Evolutionary conservation across 2,113 vertebrate genomes (phyloP).

Genomic region (Pipra filicauda): DNA sequence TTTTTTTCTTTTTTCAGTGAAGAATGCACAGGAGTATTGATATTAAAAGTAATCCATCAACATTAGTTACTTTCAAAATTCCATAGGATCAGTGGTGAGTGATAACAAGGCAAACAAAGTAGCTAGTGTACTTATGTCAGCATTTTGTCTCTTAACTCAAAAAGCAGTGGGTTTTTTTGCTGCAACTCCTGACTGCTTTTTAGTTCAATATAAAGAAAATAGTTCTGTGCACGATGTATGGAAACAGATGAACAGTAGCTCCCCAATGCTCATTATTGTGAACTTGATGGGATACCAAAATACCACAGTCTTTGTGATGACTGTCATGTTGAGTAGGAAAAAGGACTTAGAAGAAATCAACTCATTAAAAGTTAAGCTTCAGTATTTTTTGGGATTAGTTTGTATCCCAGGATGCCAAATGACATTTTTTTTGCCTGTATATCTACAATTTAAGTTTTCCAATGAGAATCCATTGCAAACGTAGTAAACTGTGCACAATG

Average conservation of each 20-base stretch:
- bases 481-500: neutral
- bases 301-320: neutral
- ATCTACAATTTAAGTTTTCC: neutral
- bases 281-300: neutral
- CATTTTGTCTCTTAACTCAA: neutral
- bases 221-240: fast-evolving
- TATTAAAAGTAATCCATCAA: neutral
- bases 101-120: neutral
- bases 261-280: neutral
- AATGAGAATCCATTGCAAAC: neutral
- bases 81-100: neutral
- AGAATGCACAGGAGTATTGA: neutral
- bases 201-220: neutral
- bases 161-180: neutral
- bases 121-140: neutral
- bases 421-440: neutral
- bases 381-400: neutral
- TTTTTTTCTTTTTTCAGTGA: neutral
- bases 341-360: neutral
- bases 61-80: neutral
- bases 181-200: neutral
- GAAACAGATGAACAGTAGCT: neutral
- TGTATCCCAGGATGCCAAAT: neutral
- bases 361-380: neutral
- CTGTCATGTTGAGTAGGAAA: neutral